These are phyloP conservation scores for Carabus problematicus DNA, from an alignment of 2,888 invertebrate species.

Conservation along the genomic window DNA sequence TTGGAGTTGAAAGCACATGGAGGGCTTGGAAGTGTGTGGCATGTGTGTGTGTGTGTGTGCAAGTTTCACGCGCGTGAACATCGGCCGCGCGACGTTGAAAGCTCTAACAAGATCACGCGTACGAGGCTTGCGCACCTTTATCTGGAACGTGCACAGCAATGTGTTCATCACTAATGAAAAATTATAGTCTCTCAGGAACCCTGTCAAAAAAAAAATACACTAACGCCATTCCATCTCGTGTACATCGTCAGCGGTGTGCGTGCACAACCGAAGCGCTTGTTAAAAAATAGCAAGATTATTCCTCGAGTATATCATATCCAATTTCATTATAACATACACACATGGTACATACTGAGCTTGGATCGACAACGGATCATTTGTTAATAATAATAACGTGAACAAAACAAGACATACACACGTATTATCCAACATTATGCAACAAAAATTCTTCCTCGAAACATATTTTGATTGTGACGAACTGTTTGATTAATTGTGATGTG, in stretches of 20 bases:
- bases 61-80: neutral
- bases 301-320: slow-evolving; percentile 22
- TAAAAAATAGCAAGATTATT: slow-evolving; percentile 15
- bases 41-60: too few relatives aligned
- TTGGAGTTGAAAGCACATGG: too few relatives aligned
- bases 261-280: slow-evolving; percentile 5
- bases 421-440: too few relatives aligned
- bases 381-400: neutral
- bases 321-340: slow-evolving; percentile 8
- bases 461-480: too few relatives aligned
- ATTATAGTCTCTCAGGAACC: slow-evolving; percentile 24
- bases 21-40: too few relatives aligned
- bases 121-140: slow-evolving; percentile 14
- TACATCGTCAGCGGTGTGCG: neutral
- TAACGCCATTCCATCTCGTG: neutral
- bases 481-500: too few relatives aligned
- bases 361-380: slow-evolving; percentile 6
- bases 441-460: too few relatives aligned
- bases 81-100: neutral
- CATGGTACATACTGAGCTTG: neutral
- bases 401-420: too few relatives aligned
- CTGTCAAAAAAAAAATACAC: slow-evolving; percentile 25
- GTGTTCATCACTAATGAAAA: slow-evolving; percentile 29
- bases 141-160: slow-evolving; percentile 11
- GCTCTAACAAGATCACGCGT: slow-evolving; percentile 22